Percentiles rank a stretch among this genome's conserved stretches.
Conservation (phyloP, 2,113 vertebrate genomes). For the Apaloderma vittatum region DNA sequence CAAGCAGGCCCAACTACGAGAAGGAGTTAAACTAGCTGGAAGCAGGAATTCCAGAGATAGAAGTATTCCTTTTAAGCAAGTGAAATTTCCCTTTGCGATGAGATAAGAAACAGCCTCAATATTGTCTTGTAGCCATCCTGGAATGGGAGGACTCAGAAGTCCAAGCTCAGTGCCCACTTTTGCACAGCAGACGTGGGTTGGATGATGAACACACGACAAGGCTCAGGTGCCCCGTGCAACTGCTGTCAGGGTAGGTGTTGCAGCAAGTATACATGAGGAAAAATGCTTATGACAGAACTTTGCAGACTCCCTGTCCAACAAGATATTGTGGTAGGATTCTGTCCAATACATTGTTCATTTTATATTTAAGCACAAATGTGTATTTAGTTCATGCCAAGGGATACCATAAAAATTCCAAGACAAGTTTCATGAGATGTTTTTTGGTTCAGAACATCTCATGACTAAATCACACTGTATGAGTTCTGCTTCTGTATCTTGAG, state of each 20-base stretch:
- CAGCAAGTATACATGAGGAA: background rate
- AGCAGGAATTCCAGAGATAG: background rate
- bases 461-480: background rate
- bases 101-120: background rate
- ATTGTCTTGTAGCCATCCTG: background rate
- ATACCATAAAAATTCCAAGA: background rate
- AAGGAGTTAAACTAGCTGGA: rapidly evolving
- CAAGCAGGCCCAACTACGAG: background rate
- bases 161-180: rapidly evolving
- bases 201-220: rapidly evolving
- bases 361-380: background rate
- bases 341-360: background rate
- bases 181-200: background rate
- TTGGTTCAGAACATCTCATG: background rate
- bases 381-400: background rate
- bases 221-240: background rate
- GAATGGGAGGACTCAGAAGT: rapidly evolving
- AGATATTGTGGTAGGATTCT: rapidly evolving
- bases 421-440: background rate
- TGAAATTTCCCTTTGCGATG: background rate
- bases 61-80: background rate
- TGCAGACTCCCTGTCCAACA: background rate
- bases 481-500: background rate
- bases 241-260: background rate
- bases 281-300: background rate